These are phyloP conservation scores for Liopterus haemorrhoidalis DNA, from an alignment of 2,888 invertebrate genomes.

Conservation along the genomic window DNA sequence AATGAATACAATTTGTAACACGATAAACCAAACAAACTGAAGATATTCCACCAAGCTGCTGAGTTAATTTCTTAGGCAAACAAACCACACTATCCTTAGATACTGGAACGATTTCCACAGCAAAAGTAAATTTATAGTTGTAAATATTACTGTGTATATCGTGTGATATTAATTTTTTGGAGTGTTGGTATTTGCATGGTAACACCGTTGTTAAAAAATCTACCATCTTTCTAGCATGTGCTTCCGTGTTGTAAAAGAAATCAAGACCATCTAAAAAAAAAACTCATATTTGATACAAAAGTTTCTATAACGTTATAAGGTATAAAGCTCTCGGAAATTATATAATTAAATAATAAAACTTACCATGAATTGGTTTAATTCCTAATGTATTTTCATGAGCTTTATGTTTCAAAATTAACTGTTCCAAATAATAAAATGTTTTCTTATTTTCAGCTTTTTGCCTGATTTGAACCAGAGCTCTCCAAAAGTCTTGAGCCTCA, in stretches of 20 bases:
- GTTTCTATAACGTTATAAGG: constrained; percentile 2
- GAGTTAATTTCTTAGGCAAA: constrained; percentile 76
- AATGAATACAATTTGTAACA: constrained; percentile 82
- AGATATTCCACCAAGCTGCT: constrained; percentile 80
- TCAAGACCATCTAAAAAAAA: constrained; percentile 77
- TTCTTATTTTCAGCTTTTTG: constrained; percentile 90
- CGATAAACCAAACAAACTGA: constrained; percentile 82
- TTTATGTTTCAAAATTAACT: constrained; percentile 90
- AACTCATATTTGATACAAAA: too few relatives aligned
- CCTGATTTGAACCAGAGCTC: constrained; percentile 82
- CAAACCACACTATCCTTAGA: constrained; percentile 94
- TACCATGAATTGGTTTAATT: constrained; percentile 80
- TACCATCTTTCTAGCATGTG: constrained; percentile 89
- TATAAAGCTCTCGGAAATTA: constrained; percentile 11
- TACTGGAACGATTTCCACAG: constrained; percentile 92
- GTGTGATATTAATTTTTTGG: constrained; percentile 93
- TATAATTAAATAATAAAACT: constrained; percentile 21
- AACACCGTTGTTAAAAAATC: constrained; percentile 85
- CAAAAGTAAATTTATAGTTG: constrained; percentile 93
- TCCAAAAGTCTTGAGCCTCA: constrained; percentile 98
- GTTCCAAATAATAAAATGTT: constrained; percentile 96
- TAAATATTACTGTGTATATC: constrained; percentile 95
- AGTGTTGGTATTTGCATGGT: constrained; percentile 81
- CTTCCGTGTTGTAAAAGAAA: constrained; percentile 86
- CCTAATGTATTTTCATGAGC: constrained; percentile 85